Evolutionary conservation across 2,797 vertebrate species (phyloP), one percentile per base, ranked within the genome.

Genomic region (Labroides dimidiatus): DNA sequence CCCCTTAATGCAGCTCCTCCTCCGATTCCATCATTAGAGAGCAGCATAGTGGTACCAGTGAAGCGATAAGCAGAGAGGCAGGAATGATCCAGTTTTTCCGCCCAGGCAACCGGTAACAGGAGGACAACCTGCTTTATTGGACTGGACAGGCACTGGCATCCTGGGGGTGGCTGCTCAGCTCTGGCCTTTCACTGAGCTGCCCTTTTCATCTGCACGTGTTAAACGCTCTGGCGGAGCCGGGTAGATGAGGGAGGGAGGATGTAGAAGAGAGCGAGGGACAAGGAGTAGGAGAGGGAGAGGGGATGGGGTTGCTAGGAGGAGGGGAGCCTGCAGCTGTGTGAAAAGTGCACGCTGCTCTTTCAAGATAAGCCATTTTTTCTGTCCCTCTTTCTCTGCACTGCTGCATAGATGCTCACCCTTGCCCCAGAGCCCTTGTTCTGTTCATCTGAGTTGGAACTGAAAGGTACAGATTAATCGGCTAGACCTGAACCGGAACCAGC

Each of bases 121-220:
- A 87, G 90, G 89, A 91, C 89, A 92, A 90, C 81, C 92, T 87
- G 86, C 91, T 93, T 96, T 95, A 96, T 95, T 95, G 89, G 93
- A 94, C 84, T 75, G 93, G 95, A 96, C 95, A 95, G 94, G 93
- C 93, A 80, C 91, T 93, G 94, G 92, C 91, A 90, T 94, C 94
- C 93, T 85, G 89, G 90, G 90, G 87, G 87, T 84, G 88, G 93
- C 91, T 87, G 90, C 90, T 92, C 91, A 83, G 74, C 84, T 62
- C 87, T 91, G 91, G 93, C 82, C 85, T 94, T 95, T 95, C 92
- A 93, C 87, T 91, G 91, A 90, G 92, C 91, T 91, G 94, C 91
- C 93, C 91, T 90, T 95, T 96, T 95, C 94, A 92, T 94, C 92
- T 79, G 83, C 92, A 92, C 84, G 83, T 74, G 91, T 93, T 92